phyloP scores from a whole-genome alignment of 2,113 vertebrate species.

The Eublepharis macularius region DNA sequence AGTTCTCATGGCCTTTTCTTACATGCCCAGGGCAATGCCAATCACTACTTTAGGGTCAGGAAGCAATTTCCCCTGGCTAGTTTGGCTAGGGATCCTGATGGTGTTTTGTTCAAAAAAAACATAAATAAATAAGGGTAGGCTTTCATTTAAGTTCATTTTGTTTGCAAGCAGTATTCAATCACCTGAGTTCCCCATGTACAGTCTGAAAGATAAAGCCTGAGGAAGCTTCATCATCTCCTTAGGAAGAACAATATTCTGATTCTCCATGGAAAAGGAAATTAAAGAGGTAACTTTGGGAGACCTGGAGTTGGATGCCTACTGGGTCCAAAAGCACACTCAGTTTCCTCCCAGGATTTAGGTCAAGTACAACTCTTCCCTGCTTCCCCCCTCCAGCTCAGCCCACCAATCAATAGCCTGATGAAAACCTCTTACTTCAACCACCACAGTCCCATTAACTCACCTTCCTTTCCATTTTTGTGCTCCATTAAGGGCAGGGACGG shows the following conservation, averaged over 20 bases:
- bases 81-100: no score
- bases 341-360: neutral
- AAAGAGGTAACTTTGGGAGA: neutral
- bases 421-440: slow-evolving; percentile 56
- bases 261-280: neutral
- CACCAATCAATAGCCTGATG: slow-evolving; percentile 62
- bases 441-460: slow-evolving; percentile 49
- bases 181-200: no score
- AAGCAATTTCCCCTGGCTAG: no score
- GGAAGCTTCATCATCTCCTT: neutral
- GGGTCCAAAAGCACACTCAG: slow-evolving; percentile 38
- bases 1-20: no score
- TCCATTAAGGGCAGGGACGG: slow-evolving; percentile 47
- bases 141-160: no score
- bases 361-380: neutral
- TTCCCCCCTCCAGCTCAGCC: neutral
- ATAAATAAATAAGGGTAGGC: no score
- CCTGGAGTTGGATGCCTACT: neutral
- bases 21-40: no score
- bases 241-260: no score
- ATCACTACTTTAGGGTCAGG: no score
- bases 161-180: no score
- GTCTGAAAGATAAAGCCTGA: no score
- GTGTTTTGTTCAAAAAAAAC: no score
- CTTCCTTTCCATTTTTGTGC: slow-evolving; percentile 53